Conservation (phyloP, 2,113 vertebrate genomes). For the Paramisgurnus dabryanus region DNA sequence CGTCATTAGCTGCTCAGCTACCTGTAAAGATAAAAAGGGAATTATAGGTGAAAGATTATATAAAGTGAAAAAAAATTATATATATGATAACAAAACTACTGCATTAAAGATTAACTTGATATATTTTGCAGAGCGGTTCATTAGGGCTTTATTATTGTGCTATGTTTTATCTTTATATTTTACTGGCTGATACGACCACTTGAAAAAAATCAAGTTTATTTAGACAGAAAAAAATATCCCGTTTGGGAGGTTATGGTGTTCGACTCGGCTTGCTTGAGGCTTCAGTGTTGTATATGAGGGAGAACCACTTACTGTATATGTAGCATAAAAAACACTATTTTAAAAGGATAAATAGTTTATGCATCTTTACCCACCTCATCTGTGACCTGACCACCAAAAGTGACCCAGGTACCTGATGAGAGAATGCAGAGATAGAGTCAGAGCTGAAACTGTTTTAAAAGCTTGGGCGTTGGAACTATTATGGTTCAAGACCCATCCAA, state of each 20-base stretch:
- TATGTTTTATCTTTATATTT: not conserved
- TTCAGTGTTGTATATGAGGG: no score
- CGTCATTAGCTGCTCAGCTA: constrained; percentile 92
- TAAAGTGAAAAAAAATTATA: not conserved
- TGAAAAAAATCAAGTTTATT: no score
- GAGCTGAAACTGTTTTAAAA: not conserved
- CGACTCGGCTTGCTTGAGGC: no score
- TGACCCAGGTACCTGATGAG: constrained; percentile 90
- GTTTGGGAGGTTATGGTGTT: no score
- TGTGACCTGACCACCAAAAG: constrained; percentile 92
- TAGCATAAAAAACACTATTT: no score
- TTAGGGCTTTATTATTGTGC: not conserved
- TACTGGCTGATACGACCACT: not conserved
- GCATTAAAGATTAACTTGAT: not conserved
- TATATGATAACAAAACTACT: not conserved
- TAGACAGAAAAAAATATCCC: no score
- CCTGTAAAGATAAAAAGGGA: constrained; percentile 67
- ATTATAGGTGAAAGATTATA: not conserved
- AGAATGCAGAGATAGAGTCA: constrained; percentile 15
- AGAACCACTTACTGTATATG: no score
- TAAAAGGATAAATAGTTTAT: no score
- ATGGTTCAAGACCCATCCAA: no score
- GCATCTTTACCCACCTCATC: constrained; percentile 78
- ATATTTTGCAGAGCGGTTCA: not conserved
- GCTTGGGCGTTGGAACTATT: not conserved